Conservation (phyloP, 2,797 vertebrate species). For the Vipera ursinii region DNA sequence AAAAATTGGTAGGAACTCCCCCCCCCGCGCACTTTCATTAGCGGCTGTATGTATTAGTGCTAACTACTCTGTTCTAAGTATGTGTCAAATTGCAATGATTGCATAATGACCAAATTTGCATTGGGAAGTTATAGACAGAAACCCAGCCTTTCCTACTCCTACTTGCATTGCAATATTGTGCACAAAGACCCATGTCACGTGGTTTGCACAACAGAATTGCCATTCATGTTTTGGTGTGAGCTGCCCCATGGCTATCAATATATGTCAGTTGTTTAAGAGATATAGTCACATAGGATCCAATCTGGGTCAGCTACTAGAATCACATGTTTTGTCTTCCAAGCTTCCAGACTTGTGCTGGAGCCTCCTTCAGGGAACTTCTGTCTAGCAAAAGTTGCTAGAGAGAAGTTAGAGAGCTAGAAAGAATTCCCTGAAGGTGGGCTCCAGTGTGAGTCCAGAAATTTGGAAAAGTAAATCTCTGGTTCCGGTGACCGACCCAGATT, state of each 20-base stretch:
- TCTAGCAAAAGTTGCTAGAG: neutral
- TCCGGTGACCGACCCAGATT: neutral
- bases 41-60: too few species aligned
- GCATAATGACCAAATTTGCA: neutral
- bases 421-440: neutral
- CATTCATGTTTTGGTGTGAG: neutral
- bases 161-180: neutral
- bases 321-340: neutral
- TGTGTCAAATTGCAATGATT: neutral
- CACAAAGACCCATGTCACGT: neutral
- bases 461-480: neutral
- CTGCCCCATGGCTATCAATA: neutral
- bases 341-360: neutral
- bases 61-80: neutral
- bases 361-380: neutral
- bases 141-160: neutral
- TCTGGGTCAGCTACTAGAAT: neutral
- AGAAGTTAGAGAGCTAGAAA: neutral
- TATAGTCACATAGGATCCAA: neutral
- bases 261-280: neutral
- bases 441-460: neutral
- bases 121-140: neutral
- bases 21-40: too few species aligned
- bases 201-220: neutral
- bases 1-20: neutral